These are phyloP conservation scores for Pseudotriccus pelzelni DNA, from an alignment of 2,797 vertebrate genomes.

Conservation along the genomic window DNA sequence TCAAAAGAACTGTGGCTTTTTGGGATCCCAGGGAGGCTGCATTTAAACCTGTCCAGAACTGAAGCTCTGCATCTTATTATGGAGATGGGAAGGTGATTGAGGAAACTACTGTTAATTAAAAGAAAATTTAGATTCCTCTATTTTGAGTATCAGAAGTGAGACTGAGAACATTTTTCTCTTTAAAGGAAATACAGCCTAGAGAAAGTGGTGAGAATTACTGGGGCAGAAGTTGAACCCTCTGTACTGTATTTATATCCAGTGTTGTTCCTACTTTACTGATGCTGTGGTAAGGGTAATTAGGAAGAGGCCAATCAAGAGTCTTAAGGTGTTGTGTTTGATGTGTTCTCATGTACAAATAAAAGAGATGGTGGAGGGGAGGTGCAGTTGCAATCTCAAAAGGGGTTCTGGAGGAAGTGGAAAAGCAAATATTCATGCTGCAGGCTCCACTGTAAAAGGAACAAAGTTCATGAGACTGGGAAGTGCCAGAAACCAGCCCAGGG, in stretches of 20 bases:
- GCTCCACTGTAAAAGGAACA: neutral
- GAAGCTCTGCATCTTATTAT: neutral
- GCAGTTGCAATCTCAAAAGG: neutral
- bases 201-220: neutral
- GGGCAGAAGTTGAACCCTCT: neutral
- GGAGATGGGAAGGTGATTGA: neutral
- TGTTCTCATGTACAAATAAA: neutral
- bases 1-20: neutral
- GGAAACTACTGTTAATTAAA: neutral
- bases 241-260: neutral
- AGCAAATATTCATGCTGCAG: neutral
- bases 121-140: neutral
- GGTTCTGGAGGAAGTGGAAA: neutral
- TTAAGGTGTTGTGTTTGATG: neutral
- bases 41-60: neutral
- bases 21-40: neutral
- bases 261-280: neutral
- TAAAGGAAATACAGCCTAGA: constrained; percentile 11
- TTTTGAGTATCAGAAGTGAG: neutral
- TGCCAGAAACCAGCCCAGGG: neutral
- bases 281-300: constrained; percentile 3
- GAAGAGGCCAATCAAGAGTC: neutral
- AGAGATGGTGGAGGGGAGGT: neutral
- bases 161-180: neutral
- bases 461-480: neutral